These are phyloP conservation scores for Xylocopa sonorina DNA, from an alignment of 1,140 invertebrate species.

Conservation along the genomic window DNA sequence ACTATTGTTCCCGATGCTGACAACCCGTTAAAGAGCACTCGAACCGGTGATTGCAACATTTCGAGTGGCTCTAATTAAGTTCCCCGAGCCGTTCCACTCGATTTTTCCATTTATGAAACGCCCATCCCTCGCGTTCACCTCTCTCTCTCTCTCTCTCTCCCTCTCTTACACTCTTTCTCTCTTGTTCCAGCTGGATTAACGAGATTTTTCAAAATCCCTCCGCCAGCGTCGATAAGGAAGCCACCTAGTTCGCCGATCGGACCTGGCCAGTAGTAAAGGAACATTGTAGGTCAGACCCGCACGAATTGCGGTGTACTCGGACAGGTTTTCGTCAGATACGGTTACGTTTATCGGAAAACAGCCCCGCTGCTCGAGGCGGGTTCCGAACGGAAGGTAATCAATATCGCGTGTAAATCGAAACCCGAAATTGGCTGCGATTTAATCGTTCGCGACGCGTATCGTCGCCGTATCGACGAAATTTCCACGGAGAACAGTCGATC, in stretches of 20 bases:
- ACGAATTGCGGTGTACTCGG: slow-evolving; percentile 2
- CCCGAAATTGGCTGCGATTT: neutral
- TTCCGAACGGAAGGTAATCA: slow-evolving; percentile 7
- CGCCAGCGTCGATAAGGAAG: slow-evolving; percentile 6
- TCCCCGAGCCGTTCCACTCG: neutral
- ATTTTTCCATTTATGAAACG: neutral
- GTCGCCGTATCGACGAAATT: too few species aligned
- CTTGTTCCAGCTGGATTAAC: too few species aligned
- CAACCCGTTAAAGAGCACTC: neutral
- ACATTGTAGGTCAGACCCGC: slow-evolving; percentile 6
- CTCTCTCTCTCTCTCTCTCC: too few species aligned
- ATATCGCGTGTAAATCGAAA: neutral
- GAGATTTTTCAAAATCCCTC: too few species aligned
- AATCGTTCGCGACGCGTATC: too few species aligned
- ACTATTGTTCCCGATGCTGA: neutral
- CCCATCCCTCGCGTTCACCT: too few species aligned
- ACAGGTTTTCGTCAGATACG: neutral
- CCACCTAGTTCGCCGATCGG: neutral
- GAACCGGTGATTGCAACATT: slow-evolving; percentile 27
- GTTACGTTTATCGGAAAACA: slow-evolving; percentile 8
- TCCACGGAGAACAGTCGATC: too few species aligned
- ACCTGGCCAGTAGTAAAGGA: neutral
- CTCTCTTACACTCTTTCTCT: too few species aligned
- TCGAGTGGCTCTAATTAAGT: slow-evolving; percentile 47
- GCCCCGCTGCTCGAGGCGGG: neutral